Base-by-base conservation (phyloP, 2,797 vertebrate species). In the Eulemur mongoz region DNA sequence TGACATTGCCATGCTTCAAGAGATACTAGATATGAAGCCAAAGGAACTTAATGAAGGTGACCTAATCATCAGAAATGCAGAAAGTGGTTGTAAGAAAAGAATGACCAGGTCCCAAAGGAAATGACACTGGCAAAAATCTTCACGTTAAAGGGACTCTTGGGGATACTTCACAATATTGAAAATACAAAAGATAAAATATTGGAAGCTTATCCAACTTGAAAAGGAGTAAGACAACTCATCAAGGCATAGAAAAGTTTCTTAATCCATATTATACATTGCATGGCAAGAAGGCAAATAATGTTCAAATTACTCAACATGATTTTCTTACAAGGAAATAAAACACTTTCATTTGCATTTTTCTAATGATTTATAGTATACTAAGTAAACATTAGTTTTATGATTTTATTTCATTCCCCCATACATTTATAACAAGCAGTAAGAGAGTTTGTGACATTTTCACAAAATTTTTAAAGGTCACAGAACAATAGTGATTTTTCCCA, bases 121-220 rank as follows among this genome's bases (percentile, higher is more conserved):
- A 43, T 80, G 40, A 79, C 12, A 59, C 20, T 81, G 54, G 54
- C 17, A 75, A 89, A 91, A 54, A 72, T 73, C 5, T 86, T 63
- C n/a, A 69, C 4, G 52, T 78, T 81, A 72, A 81, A 81, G 23
- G 27, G 27, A 40, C 6, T 69, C 30, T 91, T 92, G 8, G 27
- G 65, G 50, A 81, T 65, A 87, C 48, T 87, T 76, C 35, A 54
- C 6, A 84, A 88, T 79, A 54, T 43, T 80, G 23, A 84, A 91
- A 84, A 32, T 32, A 12, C 6, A 87, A 91, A 69, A 88, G 22
- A 75, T 94, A 83, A 94, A 93, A 85, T 91, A 87, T 27, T 52
- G n/a, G 48, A 86, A 89, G 35, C 27, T 54, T 11, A 50, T 13
- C 69, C 80, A 86, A 84, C 38, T 81, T 88, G 50, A 23, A 76